Conservation (phyloP, 2,113 vertebrate species). For the Mormoops blainvillei region DNA sequence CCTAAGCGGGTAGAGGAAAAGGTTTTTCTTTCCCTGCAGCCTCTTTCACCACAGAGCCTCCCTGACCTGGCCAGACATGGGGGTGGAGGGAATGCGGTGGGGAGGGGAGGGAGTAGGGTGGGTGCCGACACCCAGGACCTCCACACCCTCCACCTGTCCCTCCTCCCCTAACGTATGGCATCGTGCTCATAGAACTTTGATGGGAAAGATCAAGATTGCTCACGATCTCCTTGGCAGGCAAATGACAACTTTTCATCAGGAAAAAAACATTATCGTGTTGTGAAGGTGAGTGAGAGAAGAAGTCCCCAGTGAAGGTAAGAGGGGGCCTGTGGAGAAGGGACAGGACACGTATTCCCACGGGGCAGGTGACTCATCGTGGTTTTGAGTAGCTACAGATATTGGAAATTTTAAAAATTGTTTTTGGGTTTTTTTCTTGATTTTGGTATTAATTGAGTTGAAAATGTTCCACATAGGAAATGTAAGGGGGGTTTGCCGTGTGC, state of each 20-base stretch:
- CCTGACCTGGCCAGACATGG: background rate
- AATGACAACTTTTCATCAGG: background rate
- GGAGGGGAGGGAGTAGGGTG: no score
- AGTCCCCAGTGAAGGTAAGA: background rate
- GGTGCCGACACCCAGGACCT: background rate
- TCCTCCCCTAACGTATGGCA: background rate
- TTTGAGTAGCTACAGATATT: background rate
- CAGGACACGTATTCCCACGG: fast-evolving
- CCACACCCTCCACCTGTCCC: no score
- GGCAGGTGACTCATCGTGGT: background rate
- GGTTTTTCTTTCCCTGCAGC: background rate
- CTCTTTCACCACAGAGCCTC: background rate
- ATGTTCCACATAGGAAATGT: background rate
- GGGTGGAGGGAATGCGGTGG: background rate
- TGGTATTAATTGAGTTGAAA: background rate
- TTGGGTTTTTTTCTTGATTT: background rate
- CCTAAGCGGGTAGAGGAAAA: background rate
- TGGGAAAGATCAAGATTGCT: background rate
- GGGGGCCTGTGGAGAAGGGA: background rate
- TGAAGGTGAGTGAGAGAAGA: background rate
- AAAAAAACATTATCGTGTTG: background rate
- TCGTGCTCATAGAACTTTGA: background rate
- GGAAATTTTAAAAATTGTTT: background rate
- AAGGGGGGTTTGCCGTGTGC: background rate
- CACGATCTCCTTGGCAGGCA: background rate